Base-by-base conservation (phyloP, 2,888 invertebrate genomes). In the Bombylius major region DNA sequence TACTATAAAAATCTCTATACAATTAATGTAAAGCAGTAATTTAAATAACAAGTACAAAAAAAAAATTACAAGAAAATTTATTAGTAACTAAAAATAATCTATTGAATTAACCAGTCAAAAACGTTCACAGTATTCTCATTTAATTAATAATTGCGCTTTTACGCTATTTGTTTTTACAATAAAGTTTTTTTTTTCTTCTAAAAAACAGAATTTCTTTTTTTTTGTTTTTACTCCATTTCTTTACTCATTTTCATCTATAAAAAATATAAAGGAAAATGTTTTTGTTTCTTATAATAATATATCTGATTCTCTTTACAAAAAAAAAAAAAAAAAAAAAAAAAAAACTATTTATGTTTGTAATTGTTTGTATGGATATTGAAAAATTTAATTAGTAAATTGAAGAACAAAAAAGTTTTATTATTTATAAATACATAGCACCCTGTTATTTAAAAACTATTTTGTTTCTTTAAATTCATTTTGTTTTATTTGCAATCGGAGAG, bases 351-450 rank as follows among this genome's bases (percentile, higher is more conserved):
- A 2, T 36, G 34, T 36, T 36, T 8, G 23, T 23, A n/a, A n/a
- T 23, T 23, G 5, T 36, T 36, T 36, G 34, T 36, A 36, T 36
- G 8, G 5, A 36, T 36, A 36, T 36, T 7, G 8, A 36, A 36
- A 36, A 36, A 36, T 7, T 36, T 7, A 36, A 36, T 7, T 7
- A 36, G 8, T 7, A 7, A 7, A 36, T 7, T 7, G 7, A 36
- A 36, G 47, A 46, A 56, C 44, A 50, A 42, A 45, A 31, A 48
- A 33, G 31, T 12, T 36, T 52, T 42, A 54, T 23, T 50, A 52
- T 49, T 53, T 53, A 48, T 56, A 36, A 45, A 60, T 58, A 56
- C 67, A 60, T 72, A 72, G 73, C 73, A 72, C 73, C 71, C 71
- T 72, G 72, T 50, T 50, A 50, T 50, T 50, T 54, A 46, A 50